Percentiles rank a stretch among this genome's conserved stretches.
Conservation (phyloP, 2,113 vertebrate species). For the Corythaixoides concolor region DNA sequence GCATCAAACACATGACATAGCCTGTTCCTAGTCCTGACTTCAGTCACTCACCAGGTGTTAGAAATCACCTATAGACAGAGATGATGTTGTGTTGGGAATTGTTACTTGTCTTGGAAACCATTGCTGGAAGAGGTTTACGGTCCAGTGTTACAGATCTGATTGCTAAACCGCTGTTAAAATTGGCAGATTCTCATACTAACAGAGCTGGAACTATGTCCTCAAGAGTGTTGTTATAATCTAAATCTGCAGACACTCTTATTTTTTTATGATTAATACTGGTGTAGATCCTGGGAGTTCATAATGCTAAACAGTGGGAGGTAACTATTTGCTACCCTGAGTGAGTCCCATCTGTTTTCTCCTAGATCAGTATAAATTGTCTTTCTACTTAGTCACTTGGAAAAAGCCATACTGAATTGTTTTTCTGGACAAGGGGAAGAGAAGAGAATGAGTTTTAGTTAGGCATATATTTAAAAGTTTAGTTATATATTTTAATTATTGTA, state of each 20-base stretch:
- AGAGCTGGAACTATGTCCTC: background rate
- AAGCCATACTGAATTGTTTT: background rate
- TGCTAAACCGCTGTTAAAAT: background rate
- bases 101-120: background rate
- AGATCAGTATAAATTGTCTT: background rate
- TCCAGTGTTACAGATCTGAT: background rate
- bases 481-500: background rate
- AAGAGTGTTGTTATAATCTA: background rate
- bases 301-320: background rate
- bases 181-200: background rate
- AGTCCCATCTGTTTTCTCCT: conserved; percentile 12
- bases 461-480: background rate
- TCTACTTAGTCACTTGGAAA: background rate
- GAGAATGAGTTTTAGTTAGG: background rate
- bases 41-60: background rate
- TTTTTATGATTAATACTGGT: background rate
- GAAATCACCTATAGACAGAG: background rate
- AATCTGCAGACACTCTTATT: background rate
- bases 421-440: background rate
- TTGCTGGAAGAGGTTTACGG: background rate
- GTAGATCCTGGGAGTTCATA: background rate
- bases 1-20: background rate
- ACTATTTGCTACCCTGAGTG: background rate
- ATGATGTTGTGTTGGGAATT: background rate
- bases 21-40: background rate